phyloP scores from a whole-genome alignment of 1,140 invertebrate genomes.

The Pantala flavescens region DNA sequence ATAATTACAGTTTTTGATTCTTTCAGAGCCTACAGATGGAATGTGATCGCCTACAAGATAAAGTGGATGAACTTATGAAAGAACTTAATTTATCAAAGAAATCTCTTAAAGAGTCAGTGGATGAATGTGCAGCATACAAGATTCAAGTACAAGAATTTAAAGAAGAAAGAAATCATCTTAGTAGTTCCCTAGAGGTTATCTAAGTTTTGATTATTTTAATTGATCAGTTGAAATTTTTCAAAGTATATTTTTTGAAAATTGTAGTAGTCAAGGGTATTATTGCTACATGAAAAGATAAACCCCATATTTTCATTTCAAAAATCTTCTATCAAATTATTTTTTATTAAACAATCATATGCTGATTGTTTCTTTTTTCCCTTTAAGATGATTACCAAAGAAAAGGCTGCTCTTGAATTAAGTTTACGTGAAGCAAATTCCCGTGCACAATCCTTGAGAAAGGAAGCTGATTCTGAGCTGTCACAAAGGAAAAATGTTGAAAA shows the following conservation, averaged over 20 bases:
- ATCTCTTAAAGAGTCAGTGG: background rate
- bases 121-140: background rate
- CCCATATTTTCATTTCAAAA: too few relatives aligned
- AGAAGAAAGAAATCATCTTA: background rate
- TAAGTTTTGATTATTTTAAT: too few relatives aligned
- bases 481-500: constrained; percentile 15
- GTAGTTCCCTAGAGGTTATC: background rate
- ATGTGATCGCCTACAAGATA: background rate
- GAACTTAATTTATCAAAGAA: background rate
- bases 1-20: background rate
- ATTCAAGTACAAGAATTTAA: background rate
- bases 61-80: background rate
- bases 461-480: constrained; percentile 14
- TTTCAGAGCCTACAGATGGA: constrained; percentile 5
- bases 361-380: too few relatives aligned
- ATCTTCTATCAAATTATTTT: too few relatives aligned
- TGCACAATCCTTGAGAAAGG: constrained; percentile 12
- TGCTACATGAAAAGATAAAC: too few relatives aligned
- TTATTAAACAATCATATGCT: too few relatives aligned
- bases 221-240: too few relatives aligned
- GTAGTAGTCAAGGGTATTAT: too few relatives aligned
- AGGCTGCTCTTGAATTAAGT: constrained; percentile 11
- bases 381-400: constrained; percentile 8
- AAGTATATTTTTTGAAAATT: too few relatives aligned
- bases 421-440: constrained; percentile 6